Conservation (phyloP, 2,113 vertebrate genomes). For the Loxodonta africana region DNA sequence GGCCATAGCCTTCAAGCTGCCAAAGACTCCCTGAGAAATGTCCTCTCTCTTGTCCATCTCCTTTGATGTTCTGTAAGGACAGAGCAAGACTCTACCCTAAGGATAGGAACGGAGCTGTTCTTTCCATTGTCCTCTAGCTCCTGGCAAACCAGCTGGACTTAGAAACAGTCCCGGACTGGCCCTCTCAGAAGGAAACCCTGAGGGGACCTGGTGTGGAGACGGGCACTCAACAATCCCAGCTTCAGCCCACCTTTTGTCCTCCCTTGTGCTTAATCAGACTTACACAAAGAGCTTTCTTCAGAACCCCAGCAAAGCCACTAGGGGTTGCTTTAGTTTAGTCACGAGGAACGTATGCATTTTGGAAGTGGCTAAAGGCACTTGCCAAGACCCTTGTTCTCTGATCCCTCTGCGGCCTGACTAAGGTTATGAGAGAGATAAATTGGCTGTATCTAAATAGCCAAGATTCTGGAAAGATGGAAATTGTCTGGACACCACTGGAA, state of each 20-base stretch:
- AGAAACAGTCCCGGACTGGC: background rate
- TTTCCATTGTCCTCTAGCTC: background rate
- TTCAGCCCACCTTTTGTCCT: background rate
- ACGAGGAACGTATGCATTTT: slow-evolving; percentile 76
- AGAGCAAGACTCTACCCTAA: background rate
- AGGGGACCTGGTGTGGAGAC: background rate
- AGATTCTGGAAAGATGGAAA: slow-evolving; percentile 70
- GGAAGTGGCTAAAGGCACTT: slow-evolving; percentile 77
- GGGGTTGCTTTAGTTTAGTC: slow-evolving; percentile 69
- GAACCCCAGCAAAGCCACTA: slow-evolving; percentile 75
- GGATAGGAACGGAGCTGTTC: background rate
- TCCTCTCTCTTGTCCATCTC: background rate
- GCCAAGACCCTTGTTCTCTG: slow-evolving; percentile 65
- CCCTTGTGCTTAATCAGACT: slow-evolving; percentile 67
- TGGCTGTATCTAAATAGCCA: slow-evolving; percentile 67
- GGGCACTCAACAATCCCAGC: background rate
- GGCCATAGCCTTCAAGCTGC: background rate
- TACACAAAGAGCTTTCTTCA: slow-evolving; percentile 75
- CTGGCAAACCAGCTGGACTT: background rate
- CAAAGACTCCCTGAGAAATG: background rate
- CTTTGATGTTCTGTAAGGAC: background rate
- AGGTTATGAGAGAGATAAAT: slow-evolving; percentile 82
- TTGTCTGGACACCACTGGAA: slow-evolving; percentile 63
- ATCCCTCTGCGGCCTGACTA: slow-evolving; percentile 68
- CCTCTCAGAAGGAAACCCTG: background rate